Evolutionary conservation across 35 echinoderm and acorn worm species (phyloP), one percentile per base, ranked within the genome.

Genomic region (Stichopus chloronotus): DNA sequence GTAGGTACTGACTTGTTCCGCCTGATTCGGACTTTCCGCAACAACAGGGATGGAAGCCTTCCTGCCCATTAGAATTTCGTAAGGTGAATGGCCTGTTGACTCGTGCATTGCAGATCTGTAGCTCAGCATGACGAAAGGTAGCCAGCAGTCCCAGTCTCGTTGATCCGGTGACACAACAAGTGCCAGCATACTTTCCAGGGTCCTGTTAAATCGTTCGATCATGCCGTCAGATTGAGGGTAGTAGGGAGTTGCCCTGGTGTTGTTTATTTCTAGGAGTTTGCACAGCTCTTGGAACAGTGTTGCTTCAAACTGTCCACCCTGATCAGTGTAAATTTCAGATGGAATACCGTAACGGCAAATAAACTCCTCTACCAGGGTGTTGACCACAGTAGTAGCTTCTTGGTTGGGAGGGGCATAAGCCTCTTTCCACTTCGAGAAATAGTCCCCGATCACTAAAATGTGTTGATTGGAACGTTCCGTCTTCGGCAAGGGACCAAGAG

Each of bases 351-450:
- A 96, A 52, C 95, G 58, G 65, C 94, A 95, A 14, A 95, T 60
- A 10, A 92, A 92, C 19, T 92, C 58, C 56, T 95, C 94, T 23
- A 95, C 90, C 16, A 95, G 68, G 13, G 72, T 76, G 21, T 14
- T 68, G 10, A 88, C 94, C 10, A 92, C 69, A 2, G 94, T 87
- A 55, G 7, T 53, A 8, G 90, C 94, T 25, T 72, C 88, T 94
- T 94, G 88, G 81, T 85, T 56, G 2, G 79, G 94, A 5, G 89
- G 87, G 13, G 94, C 84, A 53, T 84, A 87, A 8, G 94, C 83
- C 53, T 95, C 53, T 95, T 77, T 74, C 91, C 91, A 95, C 22
- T 95, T 95, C 56, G 90, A 92, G n/a, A 88, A 95, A 55, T 93
- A 95, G 59, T 93, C 91, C 14, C 53, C 92, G 17, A 93, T 74